Percentiles rank a stretch among this genome's conserved stretches.
Conservation (phyloP, 2,113 vertebrate species). For the Pomatostomus ruficeps region DNA sequence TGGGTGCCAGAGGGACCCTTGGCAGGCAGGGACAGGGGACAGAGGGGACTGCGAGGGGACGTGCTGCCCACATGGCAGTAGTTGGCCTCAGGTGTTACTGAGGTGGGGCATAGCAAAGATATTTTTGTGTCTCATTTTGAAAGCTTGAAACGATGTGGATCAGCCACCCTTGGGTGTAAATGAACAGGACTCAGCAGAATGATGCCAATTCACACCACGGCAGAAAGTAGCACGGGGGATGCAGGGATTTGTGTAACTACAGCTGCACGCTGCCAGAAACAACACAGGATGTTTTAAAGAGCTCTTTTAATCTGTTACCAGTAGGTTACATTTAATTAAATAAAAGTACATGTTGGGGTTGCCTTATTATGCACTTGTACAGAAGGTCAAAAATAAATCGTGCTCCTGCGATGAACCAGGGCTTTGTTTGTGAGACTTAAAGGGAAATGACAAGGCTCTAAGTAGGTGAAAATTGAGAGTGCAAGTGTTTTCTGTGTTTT, state of each 20-base stretch:
- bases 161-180: neutral
- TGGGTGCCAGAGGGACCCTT: too few relatives aligned
- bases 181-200: neutral
- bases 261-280: neutral
- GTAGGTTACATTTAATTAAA: neutral
- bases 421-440: neutral
- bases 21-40: neutral
- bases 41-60: neutral
- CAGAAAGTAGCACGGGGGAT: neutral
- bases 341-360: neutral
- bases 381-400: neutral
- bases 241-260: neutral
- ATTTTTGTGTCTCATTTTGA: neutral
- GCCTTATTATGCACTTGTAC: neutral
- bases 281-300: neutral
- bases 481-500: neutral
- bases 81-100: neutral
- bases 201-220: fast-evolving
- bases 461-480: neutral
- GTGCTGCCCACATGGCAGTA: neutral
- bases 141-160: neutral
- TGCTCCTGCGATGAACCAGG: neutral
- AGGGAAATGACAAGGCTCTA: neutral
- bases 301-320: neutral
- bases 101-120: fast-evolving